A percentile compares a stretch with the other conserved stretches of the same genome.
Evolutionary conservation across 1,140 invertebrate species (phyloP).

Genomic region (Polyergus mexicanus): DNA sequence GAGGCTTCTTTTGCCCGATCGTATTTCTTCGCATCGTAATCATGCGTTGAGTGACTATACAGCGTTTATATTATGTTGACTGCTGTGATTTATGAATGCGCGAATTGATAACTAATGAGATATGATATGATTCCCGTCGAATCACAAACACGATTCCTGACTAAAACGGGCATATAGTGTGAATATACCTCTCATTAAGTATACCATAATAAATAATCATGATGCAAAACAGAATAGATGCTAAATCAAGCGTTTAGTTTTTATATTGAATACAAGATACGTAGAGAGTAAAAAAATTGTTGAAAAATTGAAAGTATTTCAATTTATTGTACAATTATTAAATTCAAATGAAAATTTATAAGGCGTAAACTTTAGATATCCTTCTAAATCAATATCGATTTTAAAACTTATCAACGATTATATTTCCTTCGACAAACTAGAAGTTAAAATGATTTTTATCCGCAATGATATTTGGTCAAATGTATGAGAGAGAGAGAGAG

Average conservation of each 20-base stretch:
- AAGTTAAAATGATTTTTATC: constrained; percentile 29
- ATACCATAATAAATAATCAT: background rate
- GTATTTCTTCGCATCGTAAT: constrained; percentile 42
- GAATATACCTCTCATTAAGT: constrained; percentile 17
- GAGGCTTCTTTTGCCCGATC: constrained; percentile 31
- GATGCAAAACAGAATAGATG: background rate
- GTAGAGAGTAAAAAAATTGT: background rate
- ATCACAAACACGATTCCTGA: constrained; percentile 6
- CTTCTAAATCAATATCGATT: background rate
- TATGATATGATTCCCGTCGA: constrained; percentile 35
- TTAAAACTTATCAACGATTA: background rate
- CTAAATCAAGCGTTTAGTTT: background rate
- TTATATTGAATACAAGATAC: background rate
- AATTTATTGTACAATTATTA: background rate
- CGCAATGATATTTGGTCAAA: constrained; percentile 34
- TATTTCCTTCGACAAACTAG: background rate
- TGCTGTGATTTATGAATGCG: constrained; percentile 48
- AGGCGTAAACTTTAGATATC: background rate
- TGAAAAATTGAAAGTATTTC: background rate
- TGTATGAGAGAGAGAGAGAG: too few relatives aligned
- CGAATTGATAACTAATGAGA: constrained; percentile 44
- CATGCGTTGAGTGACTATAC: constrained; percentile 45
- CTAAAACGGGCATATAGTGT: background rate
- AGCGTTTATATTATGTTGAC: constrained; percentile 45
- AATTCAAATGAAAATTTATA: background rate